Base-by-base conservation (phyloP, 2,113 vertebrate species). In the Alces alces region DNA sequence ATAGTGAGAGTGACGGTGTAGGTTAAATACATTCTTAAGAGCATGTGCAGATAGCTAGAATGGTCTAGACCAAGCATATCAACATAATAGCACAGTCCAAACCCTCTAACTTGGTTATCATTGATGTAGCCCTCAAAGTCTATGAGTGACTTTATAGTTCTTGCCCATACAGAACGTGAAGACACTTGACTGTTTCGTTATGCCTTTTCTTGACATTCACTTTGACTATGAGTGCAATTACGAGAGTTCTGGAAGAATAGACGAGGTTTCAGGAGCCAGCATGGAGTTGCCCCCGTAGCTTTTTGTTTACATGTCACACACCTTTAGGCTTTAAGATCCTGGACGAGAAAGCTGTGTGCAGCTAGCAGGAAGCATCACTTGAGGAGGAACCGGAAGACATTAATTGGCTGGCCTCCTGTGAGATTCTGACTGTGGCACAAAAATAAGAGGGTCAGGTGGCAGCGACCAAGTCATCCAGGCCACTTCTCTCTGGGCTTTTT, bases 331-430 rank as follows among this genome's bases (percentile, higher is more conserved):
- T 93, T 85, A 91, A 73, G 57, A 45, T 61, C 39, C 27, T 64
- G 86, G 83, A 61, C 27, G 16, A 82, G 84, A 73, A 43, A 52
- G 12, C 78, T 79, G 23, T 17, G 16, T 30, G 16, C 30, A 66
- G 58, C 78, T 36, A 85, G 33, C 15, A 21, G 27, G 85, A 58
- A 85, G 28, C 28, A 9, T 64, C 47, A 52, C 12, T 47, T 58
- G 27, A 43, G 79, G 25, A 97, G 87, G 85, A 94, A 78, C 87
- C 3, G n/a, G 97, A 97, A 98, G 50, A 47, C 64, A 39, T 60
- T 33, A 84, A 89, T 54, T 43, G 25, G 10, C 79, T 91, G 84
- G 70, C 93, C 52, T 93, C 70, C 92, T 87, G 16, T 1, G 2
- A 39, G 83, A 95, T 50, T 93, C 92, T 95, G 78, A 91, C 70